Conservation (phyloP, 2,888 invertebrate species). For the Microchrysa polita region DNA sequence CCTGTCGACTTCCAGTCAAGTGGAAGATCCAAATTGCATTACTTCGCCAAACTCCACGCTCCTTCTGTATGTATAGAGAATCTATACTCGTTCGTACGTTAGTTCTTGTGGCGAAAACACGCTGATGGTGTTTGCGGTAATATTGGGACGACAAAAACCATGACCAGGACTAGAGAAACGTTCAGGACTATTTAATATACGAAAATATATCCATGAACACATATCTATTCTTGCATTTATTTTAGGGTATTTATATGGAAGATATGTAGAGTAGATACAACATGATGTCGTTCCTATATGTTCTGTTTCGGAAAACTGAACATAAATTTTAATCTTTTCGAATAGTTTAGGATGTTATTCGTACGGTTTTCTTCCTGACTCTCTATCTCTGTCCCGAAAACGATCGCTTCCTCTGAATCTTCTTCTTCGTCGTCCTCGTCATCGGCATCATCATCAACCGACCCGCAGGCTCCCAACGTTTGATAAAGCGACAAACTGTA, state of each 20-base stretch:
- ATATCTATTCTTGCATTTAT: too few species aligned
- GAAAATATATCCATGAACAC: conserved; percentile 21
- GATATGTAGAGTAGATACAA: conserved; percentile 26
- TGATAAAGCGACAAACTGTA: conserved; percentile 25
- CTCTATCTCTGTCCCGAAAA: too few species aligned
- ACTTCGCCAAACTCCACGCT: conserved; percentile 31
- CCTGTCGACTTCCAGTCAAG: conserved; percentile 29
- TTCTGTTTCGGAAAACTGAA: conserved; percentile 38
- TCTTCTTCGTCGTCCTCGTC: too few species aligned
- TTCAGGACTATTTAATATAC: not conserved
- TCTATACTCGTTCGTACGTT: too few species aligned
- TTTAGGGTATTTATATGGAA: not conserved
- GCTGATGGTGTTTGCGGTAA: too few species aligned
- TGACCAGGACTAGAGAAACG: too few species aligned
- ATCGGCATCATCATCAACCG: too few species aligned
- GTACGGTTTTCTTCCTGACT: not conserved
- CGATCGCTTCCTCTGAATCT: too few species aligned
- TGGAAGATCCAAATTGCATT: conserved; percentile 38
- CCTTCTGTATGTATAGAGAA: too few species aligned
- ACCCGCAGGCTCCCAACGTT: too few species aligned
- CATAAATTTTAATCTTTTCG: conserved; percentile 42
- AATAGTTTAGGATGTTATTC: conserved; percentile 41
- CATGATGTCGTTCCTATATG: conserved; percentile 8
- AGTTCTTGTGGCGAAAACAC: not conserved
- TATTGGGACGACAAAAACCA: too few species aligned